Conservation (phyloP, 2,797 vertebrate genomes). For the Lutra lutra region DNA sequence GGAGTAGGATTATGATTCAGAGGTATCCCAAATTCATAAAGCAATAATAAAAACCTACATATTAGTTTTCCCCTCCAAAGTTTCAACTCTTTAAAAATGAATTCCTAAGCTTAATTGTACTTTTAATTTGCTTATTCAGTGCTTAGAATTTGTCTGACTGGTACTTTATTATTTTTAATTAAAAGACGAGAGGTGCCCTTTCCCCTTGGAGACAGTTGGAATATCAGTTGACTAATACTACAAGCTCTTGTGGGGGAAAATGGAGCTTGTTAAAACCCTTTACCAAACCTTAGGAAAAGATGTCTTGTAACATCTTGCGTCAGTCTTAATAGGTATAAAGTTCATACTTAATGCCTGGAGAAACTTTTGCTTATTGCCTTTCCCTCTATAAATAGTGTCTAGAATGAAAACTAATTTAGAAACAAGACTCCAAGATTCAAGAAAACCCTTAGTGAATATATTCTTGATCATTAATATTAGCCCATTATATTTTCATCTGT, state of each 20-base stretch:
- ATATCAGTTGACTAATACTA: conserved; percentile 53
- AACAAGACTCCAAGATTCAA: conserved; percentile 72
- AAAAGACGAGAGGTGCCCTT: conserved; percentile 68
- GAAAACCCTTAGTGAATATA: conserved; percentile 72
- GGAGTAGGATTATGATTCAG: conserved; percentile 67
- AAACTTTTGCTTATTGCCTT: conserved; percentile 72
- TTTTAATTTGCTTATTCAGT: conserved; percentile 69
- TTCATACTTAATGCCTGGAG: conserved; percentile 64
- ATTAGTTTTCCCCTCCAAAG: conserved; percentile 53
- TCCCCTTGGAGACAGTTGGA: conserved; percentile 57
- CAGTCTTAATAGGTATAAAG: conserved; percentile 70
- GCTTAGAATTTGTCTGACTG: conserved; percentile 68
- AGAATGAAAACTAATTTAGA: conserved; percentile 71
- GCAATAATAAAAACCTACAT: conserved; percentile 73
- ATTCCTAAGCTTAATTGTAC: conserved; percentile 65
- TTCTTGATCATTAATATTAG: conserved; percentile 72
- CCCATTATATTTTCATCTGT: conserved; percentile 66
- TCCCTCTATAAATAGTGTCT: conserved; percentile 70
- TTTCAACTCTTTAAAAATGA: conserved; percentile 69
- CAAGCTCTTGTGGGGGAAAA: conserved; percentile 53
- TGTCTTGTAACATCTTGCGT: conserved; percentile 48
- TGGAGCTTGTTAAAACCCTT: conserved; percentile 57
- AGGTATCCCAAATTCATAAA: conserved; percentile 74
- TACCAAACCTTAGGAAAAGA: conserved; percentile 63
- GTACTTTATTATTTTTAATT: conserved; percentile 61